Conservation (phyloP, 1,140 invertebrate genomes). For the Brachionus angularis region DNA sequence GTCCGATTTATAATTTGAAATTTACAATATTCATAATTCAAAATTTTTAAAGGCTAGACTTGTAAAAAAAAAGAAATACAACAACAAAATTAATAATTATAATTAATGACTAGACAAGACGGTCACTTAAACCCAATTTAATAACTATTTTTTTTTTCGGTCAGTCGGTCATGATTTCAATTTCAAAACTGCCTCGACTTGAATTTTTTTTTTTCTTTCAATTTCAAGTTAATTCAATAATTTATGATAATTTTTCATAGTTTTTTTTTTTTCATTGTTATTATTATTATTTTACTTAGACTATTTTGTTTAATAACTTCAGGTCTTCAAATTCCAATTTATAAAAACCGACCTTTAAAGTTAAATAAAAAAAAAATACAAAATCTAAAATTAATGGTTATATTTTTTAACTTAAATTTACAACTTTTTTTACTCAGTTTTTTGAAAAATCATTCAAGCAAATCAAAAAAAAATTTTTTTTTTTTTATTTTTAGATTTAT, state of each 20-base stretch:
- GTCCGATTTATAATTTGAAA: slow-evolving; percentile 33
- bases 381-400: no score
- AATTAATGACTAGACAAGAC: slow-evolving; percentile 40
- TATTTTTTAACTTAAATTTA: no score
- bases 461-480: no score
- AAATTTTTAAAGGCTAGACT: slow-evolving; percentile 40
- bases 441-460: no score
- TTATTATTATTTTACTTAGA: slow-evolving; percentile 7
- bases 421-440: no score
- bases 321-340: no score
- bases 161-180: slow-evolving; percentile 39
- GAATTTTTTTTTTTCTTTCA: slow-evolving; percentile 23
- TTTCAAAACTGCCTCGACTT: slow-evolving; percentile 38
- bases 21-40: slow-evolving; percentile 34
- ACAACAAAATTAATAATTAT: slow-evolving; percentile 42
- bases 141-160: slow-evolving; percentile 14
- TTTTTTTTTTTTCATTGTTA: not conserved
- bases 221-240: slow-evolving; percentile 40
- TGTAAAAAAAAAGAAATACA: slow-evolving; percentile 35
- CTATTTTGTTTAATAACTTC: no score
- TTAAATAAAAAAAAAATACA: no score
- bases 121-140: slow-evolving; percentile 25
- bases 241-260: slow-evolving; percentile 39
- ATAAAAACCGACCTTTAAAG: no score
- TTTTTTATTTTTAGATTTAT: no score